Conservation (phyloP, 2,888 invertebrate genomes). For the Xylocampa areola region DNA sequence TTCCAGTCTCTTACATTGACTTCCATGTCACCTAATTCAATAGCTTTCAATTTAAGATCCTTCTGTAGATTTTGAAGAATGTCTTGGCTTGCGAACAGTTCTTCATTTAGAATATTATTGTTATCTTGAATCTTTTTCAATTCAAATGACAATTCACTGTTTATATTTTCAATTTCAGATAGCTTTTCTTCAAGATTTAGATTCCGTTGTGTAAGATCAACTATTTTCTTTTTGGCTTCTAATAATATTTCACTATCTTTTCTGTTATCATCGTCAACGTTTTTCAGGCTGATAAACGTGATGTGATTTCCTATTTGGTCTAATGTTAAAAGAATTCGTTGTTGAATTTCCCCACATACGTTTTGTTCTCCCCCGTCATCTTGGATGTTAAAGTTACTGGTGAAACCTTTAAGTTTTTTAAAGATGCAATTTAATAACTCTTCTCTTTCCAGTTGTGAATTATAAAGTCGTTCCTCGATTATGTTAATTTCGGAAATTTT, state of each 20-base stretch:
- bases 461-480: slow-evolving; percentile 42
- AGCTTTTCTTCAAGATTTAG: slow-evolving; percentile 58
- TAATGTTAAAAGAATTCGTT: slow-evolving; percentile 66
- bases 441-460: slow-evolving; percentile 53
- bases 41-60: slow-evolving; percentile 70
- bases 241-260: slow-evolving; percentile 55
- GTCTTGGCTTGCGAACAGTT: slow-evolving; percentile 64
- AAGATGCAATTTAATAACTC: slow-evolving; percentile 64
- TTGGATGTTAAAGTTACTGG: slow-evolving; percentile 58
- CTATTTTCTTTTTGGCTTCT: slow-evolving; percentile 65
- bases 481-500: slow-evolving; percentile 52
- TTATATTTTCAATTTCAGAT: slow-evolving; percentile 59
- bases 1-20: slow-evolving; percentile 69
- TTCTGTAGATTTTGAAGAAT: slow-evolving; percentile 66
- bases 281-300: slow-evolving; percentile 51
- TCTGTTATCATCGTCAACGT: slow-evolving; percentile 43
- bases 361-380: slow-evolving; percentile 46
- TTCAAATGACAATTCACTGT: slow-evolving; percentile 56
- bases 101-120: slow-evolving; percentile 59
- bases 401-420: slow-evolving; percentile 58
- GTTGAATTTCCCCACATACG: slow-evolving; percentile 51
- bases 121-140: slow-evolving; percentile 61
- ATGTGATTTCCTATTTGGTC: slow-evolving; percentile 67
- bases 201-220: slow-evolving; percentile 64
- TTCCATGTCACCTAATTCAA: slow-evolving; percentile 71